Evolutionary conservation across 2,797 vertebrate species (phyloP), one percentile per base, ranked within the genome.

Genomic region (Dicrostonyx torquatus): DNA sequence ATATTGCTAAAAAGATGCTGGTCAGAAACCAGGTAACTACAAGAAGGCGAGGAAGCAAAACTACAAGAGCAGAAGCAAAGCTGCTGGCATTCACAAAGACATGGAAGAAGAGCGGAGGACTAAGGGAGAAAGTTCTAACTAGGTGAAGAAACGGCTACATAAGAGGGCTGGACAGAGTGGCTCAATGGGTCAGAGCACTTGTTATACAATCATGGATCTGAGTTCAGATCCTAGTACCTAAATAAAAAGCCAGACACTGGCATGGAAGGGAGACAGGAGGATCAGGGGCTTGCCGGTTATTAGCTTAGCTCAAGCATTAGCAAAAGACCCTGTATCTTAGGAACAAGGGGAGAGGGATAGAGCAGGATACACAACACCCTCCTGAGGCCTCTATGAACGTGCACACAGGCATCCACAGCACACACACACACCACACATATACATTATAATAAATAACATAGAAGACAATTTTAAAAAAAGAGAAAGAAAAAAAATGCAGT

Each of bases 11-110:
- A 60, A 84, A 55, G 10, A 62, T 40, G 72, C 2, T 73, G n/a
- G 55, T 53, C 45, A 92, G 84, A 93, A 94, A 91, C 88, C 14
- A 55, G 68, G 50, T 78, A 78, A 70, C 24, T 53, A n/a, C 62
- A 87, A 70, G 34, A 3, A 78, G 50, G 31, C 10, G 4, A 70
- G 78, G 77, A 86, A 92, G 50, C 37, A 80, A 82, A 84, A 55
- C 15, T 24, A 72, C 26, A 43, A 58, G 64, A 84, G 43, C 37
- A 60, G 43, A 58, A 20, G 72, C n/a, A 50, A 50, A 85, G 60
- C 83, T 53, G 90, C 45, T 37, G 6, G 24, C 80, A 78, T 22
- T 34, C 9, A 31, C 31, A 45, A 62, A 84, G 66, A n/a, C 17
- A 34, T 14, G 10, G 53, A 48, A 40, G 31, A 58, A 66, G 40